phyloP scores from a whole-genome alignment of 2,797 vertebrate genomes.

The Danionella dracula region DNA sequence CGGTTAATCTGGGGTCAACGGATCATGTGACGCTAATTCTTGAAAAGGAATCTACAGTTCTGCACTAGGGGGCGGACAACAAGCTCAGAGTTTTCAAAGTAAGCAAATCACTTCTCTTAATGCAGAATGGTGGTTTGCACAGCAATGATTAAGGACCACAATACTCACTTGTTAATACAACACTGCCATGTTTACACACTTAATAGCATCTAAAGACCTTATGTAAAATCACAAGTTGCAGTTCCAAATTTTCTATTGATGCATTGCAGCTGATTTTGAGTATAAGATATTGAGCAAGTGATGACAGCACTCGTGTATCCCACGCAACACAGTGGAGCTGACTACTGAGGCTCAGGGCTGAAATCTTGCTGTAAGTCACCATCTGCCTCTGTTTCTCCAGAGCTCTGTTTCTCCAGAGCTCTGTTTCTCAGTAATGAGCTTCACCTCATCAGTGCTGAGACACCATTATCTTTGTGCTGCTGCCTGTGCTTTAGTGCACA shows the following conservation, averaged over 20 bases:
- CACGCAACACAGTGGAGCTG: background rate
- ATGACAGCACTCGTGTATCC: background rate
- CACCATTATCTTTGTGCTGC: background rate
- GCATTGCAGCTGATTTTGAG: background rate
- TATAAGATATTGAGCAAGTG: background rate
- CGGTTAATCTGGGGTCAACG: too few species aligned
- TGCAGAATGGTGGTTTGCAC: too few species aligned
- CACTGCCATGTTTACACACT: too few species aligned
- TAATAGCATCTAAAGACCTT: too few species aligned
- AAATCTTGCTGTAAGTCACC: background rate
- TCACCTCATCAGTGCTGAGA: background rate
- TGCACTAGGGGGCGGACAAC: too few species aligned
- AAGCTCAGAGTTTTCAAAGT: too few species aligned
- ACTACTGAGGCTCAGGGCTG: background rate
- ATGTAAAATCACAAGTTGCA: too few species aligned
- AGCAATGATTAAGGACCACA: too few species aligned
- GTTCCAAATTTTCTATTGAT: background rate
- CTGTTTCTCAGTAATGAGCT: conserved; percentile 7
- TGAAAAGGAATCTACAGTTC: too few species aligned
- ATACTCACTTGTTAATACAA: too few species aligned
- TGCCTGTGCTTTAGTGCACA: background rate
- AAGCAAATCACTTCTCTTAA: too few species aligned
- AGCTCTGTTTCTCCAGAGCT: background rate
- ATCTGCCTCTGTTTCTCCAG: conserved; percentile 22
- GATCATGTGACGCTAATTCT: too few species aligned